These are phyloP conservation scores for Eupeodes latifasciatus DNA, from an alignment of 2,888 invertebrate genomes.

Conservation along the genomic window DNA sequence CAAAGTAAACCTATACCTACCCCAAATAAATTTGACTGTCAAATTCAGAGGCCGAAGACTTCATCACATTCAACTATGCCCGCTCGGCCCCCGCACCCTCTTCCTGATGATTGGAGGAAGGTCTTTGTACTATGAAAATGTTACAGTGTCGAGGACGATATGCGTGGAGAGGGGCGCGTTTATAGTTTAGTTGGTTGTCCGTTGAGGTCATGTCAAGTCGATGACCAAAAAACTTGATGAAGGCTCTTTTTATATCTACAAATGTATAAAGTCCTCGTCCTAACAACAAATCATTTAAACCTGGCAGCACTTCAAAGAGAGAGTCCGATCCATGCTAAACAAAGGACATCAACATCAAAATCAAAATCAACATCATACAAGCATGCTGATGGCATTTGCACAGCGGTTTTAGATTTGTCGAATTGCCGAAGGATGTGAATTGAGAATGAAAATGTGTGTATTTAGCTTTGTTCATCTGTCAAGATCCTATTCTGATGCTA, in stretches of 20 bases:
- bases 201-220: not conserved
- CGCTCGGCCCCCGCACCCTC: not conserved
- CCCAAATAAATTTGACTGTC: slow-evolving; percentile 57
- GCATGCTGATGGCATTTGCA: slow-evolving; percentile 62
- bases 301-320: slow-evolving; percentile 47
- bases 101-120: not conserved
- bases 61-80: slow-evolving; percentile 54
- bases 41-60: slow-evolving; percentile 59
- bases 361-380: slow-evolving; percentile 32
- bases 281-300: slow-evolving; percentile 52
- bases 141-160: slow-evolving; percentile 40
- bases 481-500: slow-evolving; percentile 12
- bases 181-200: slow-evolving; percentile 6
- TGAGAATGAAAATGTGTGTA: not conserved
- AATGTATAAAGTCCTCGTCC: not conserved
- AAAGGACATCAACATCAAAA: slow-evolving; percentile 45
- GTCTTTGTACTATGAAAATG: slow-evolving; percentile 17
- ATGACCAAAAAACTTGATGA: slow-evolving; percentile 30
- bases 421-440: slow-evolving; percentile 5
- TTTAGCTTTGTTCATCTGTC: slow-evolving; percentile 44
- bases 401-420: not conserved
- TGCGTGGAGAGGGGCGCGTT: slow-evolving; percentile 4
- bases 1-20: not conserved
- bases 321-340: slow-evolving; percentile 26
- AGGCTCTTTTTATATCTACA: slow-evolving; percentile 5